Conservation (phyloP, 2,888 invertebrate species). For the Brenthis daphne region DNA sequence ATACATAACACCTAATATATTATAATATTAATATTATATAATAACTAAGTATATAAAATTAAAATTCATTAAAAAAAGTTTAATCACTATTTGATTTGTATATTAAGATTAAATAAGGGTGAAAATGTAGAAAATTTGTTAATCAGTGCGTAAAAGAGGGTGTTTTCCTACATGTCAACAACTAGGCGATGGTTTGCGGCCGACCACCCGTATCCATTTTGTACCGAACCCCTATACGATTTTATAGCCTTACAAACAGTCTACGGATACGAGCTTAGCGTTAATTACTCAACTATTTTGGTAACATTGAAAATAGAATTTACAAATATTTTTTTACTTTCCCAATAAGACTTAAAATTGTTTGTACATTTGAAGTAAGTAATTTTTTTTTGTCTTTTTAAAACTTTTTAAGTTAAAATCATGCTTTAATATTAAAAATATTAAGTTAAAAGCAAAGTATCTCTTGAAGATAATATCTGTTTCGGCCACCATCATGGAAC, state of each 20-base stretch:
- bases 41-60: too few relatives aligned
- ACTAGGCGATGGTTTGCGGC: slow-evolving; percentile 15
- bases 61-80: slow-evolving; percentile 9
- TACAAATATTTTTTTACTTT: slow-evolving; percentile 14
- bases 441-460: too few relatives aligned
- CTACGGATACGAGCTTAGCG: slow-evolving; percentile 12
- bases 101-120: slow-evolving; percentile 18
- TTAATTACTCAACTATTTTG: slow-evolving; percentile 26
- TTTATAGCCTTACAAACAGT: slow-evolving; percentile 28
- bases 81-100: slow-evolving; percentile 5
- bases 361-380: neutral
- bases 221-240: slow-evolving; percentile 23
- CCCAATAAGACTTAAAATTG: slow-evolving; percentile 13
- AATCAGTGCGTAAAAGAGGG: slow-evolving; percentile 17
- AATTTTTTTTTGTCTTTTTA: neutral
- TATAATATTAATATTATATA: too few relatives aligned
- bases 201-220: slow-evolving; percentile 28
- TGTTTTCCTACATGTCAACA: slow-evolving; percentile 21
- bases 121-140: slow-evolving; percentile 22
- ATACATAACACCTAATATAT: too few relatives aligned
- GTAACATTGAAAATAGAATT: slow-evolving; percentile 15
- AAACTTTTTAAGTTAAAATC: too few relatives aligned
- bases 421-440: too few relatives aligned
- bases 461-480: too few relatives aligned
- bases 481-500: too few relatives aligned